A percentile compares a stretch with the other conserved stretches of the same genome.
Conservation (phyloP, 2,888 invertebrate species). For the Drosophila mimica region DNA sequence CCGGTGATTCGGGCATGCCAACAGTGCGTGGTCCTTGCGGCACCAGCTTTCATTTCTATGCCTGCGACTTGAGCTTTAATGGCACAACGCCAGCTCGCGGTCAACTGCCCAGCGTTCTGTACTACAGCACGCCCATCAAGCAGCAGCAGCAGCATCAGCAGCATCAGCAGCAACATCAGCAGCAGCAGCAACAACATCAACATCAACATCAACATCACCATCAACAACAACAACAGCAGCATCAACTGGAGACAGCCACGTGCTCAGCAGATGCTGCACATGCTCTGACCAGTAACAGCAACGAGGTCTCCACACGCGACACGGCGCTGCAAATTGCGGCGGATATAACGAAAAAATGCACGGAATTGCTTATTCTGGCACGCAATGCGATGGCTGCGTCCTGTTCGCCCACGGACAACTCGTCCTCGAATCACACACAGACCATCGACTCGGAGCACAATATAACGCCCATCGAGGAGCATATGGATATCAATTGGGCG, state of each 20-base stretch:
- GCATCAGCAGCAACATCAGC: constrained; percentile 17
- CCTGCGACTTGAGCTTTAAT: constrained; percentile 96
- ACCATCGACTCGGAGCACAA: constrained; percentile 85
- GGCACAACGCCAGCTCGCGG: constrained; percentile 98
- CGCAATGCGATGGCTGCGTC: constrained; percentile 88
- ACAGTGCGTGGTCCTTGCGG: constrained; percentile 97
- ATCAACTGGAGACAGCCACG: constrained; percentile 25
- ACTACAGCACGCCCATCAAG: constrained; percentile 86
- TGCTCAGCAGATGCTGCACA: constrained; percentile 25
- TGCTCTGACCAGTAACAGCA: constrained; percentile 35
- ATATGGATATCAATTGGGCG: constrained; percentile 85
- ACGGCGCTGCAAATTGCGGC: constrained; percentile 91
- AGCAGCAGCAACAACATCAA: constrained; percentile 19
- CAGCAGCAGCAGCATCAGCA: constrained; percentile 67
- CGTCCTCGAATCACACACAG: constrained; percentile 85
- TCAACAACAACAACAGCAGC: constrained; percentile 66
- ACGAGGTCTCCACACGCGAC: constrained; percentile 83
- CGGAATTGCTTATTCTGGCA: constrained; percentile 91
- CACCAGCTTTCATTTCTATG: constrained; percentile 94
- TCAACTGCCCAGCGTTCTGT: constrained; percentile 96
- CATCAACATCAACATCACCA: constrained; percentile 19
- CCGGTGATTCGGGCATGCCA: constrained; percentile 96
- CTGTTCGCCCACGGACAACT: constrained; percentile 86
- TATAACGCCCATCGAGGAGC: constrained; percentile 85
- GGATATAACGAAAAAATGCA: constrained; percentile 91